These are phyloP conservation scores for Adelognathus sp. DNA, from an alignment of 2,888 invertebrate genomes.

Conservation along the genomic window DNA sequence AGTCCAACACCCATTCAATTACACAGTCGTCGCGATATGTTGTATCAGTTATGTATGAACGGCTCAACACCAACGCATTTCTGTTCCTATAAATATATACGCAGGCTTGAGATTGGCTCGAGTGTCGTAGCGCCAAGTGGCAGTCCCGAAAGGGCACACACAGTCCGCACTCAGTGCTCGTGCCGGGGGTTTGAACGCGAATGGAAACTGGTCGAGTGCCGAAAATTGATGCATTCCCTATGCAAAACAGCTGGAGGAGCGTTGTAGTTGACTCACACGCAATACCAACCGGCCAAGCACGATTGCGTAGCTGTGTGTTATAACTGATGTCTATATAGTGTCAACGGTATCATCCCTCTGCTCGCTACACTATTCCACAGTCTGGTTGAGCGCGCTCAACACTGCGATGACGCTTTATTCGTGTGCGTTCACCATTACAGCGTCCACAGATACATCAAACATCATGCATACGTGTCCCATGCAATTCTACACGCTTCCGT, in stretches of 20 bases:
- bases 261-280: slow-evolving; percentile 32
- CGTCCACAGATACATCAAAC: slow-evolving; percentile 10
- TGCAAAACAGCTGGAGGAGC: slow-evolving; percentile 76
- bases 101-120: slow-evolving; percentile 34
- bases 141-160: slow-evolving; percentile 31
- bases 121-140: slow-evolving; percentile 41
- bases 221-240: slow-evolving; percentile 79
- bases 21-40: slow-evolving; percentile 29
- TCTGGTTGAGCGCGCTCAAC: slow-evolving; percentile 24
- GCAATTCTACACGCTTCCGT: slow-evolving; percentile 56
- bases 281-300: slow-evolving; percentile 34
- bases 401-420: neutral
- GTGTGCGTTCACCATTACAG: neutral
- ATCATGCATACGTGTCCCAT: slow-evolving; percentile 33
- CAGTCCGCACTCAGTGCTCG: slow-evolving; percentile 1
- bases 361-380: slow-evolving; percentile 30
- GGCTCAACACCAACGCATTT: slow-evolving; percentile 8
- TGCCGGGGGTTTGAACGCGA: slow-evolving; percentile 15
- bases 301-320: slow-evolving; percentile 22
- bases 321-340: neutral
- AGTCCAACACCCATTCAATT: slow-evolving; percentile 54
- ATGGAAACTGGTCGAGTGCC: slow-evolving; percentile 68
- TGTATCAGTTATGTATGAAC: slow-evolving; percentile 32
- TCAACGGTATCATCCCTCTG: neutral
- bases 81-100: neutral